Evolutionary conservation across 2,113 vertebrate species (phyloP).

Genomic region (Conger conger): DNA sequence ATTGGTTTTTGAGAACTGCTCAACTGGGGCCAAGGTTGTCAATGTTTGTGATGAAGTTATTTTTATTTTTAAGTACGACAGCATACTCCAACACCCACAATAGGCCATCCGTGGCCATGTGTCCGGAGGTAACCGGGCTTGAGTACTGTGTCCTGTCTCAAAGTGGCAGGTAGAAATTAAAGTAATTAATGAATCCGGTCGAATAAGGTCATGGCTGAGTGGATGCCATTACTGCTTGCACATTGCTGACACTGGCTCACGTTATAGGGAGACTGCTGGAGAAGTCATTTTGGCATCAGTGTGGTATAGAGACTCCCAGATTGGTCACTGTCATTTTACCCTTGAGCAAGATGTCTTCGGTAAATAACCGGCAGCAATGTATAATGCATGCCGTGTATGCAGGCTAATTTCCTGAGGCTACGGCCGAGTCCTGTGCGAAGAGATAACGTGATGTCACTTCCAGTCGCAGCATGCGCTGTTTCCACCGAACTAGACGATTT

Average conservation of each 20-base stretch:
- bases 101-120: background rate
- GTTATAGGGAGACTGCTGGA: background rate
- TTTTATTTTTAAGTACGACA: too few species aligned
- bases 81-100: too few species aligned
- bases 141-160: background rate
- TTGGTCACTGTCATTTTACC: background rate
- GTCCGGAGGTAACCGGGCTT: background rate
- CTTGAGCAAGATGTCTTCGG: background rate
- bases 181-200: background rate
- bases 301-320: background rate
- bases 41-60: too few species aligned
- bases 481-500: slow-evolving; percentile 17
- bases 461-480: background rate
- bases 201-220: background rate
- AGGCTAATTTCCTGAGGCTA: background rate
- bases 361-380: background rate
- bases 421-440: too few species aligned
- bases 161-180: background rate
- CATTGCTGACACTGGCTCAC: background rate
- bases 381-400: background rate
- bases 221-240: background rate
- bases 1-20: too few species aligned
- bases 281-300: background rate
- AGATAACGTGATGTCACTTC: background rate
- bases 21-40: too few species aligned